Base-by-base conservation (phyloP, 2,113 vertebrate genomes). In the Monopterus albus region DNA sequence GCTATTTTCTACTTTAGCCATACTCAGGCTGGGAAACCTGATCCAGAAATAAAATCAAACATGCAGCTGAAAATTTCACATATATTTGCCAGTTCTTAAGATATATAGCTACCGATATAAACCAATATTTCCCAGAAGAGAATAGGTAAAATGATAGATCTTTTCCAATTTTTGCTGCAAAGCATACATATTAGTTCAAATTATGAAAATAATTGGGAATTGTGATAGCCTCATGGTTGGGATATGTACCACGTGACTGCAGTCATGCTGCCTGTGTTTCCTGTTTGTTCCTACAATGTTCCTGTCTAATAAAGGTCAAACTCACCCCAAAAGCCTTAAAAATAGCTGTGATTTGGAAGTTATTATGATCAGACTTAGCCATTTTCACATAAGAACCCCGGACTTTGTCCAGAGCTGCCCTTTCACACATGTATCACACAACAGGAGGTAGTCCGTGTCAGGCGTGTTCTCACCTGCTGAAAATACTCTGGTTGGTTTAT, bases 1-100 rank as follows among this genome's bases (percentile, higher is more conserved):
- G 68, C 66, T 61, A 78, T 87, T 89, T 75, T 76, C 65, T 62
- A 81, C 68, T 85, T 75, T 77, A 82, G 69, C 49, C 65, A 49
- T 49, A 14, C 57, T 78, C 52, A 67, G 61, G 29, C 59, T 38
- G 7, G 33, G 79, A 78, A 84, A 78, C 68, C 58, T 21, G 72
- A 75, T 7, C 53, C 68, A 29, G n/a, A 21, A 45, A 46, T 21
- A 21, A 63, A 80, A 66, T 60, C 28, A 10, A 61, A 51, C 31
- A 26, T 36, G 49, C 46, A 63, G 69, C 70, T 59, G 21, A 57
- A 73, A 64, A 29, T 20, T 42, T 59, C 35, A 68, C 39, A 25
- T 23, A 20, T 58, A 71, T 73, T 58, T 46, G 55, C 20, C 40
- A 23, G 31, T 64, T 68, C 45, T 78, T 68, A 67, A 66, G 63